These are phyloP conservation scores for Zaprionus taronus DNA, from an alignment of 1,140 invertebrate species.

Conservation along the genomic window DNA sequence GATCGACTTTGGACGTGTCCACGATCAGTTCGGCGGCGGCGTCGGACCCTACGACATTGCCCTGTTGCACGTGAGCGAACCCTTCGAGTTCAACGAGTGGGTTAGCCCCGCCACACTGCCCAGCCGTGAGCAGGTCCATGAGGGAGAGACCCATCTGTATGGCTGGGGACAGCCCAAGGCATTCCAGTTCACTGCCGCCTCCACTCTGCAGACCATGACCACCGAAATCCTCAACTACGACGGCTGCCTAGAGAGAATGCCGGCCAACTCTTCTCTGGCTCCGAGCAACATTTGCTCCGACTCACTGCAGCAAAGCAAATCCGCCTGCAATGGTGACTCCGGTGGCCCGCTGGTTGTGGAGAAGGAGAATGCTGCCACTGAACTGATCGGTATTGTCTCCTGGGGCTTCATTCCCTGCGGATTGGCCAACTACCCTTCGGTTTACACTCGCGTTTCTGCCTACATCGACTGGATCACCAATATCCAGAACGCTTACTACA, in stretches of 20 bases:
- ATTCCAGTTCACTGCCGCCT: constrained; percentile 50
- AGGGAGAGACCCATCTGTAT: constrained; percentile 82
- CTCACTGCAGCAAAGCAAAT: constrained; percentile 86
- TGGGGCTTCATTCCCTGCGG: constrained; percentile 91
- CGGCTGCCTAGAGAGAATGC: constrained; percentile 43
- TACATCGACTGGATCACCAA: constrained; percentile 84
- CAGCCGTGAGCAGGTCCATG: constrained; percentile 71
- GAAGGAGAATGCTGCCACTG: constrained; percentile 48
- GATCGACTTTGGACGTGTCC: constrained; percentile 83
- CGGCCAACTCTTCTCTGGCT: constrained; percentile 72
- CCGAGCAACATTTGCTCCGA: constrained; percentile 87
- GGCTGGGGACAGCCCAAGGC: constrained; percentile 85
- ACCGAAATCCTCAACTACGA: constrained; percentile 81
- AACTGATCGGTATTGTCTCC: constrained; percentile 88
- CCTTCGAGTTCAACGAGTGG: constrained; percentile 85
- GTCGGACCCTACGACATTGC: constrained; percentile 88
- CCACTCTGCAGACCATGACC: constrained; percentile 82
- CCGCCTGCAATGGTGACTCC: constrained; percentile 88
- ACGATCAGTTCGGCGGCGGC: constrained; percentile 85
- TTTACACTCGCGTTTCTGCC: constrained; percentile 88
- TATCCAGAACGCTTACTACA: constrained; percentile 63
- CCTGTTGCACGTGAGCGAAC: constrained; percentile 86
- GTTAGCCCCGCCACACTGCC: constrained; percentile 86
- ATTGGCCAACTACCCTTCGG: constrained; percentile 87
- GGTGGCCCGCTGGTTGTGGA: constrained; percentile 87